A percentile compares a stretch with the other conserved stretches of the same genome.
Conservation (phyloP, 2,888 invertebrate genomes). For the Glaucopsyche alexis region DNA sequence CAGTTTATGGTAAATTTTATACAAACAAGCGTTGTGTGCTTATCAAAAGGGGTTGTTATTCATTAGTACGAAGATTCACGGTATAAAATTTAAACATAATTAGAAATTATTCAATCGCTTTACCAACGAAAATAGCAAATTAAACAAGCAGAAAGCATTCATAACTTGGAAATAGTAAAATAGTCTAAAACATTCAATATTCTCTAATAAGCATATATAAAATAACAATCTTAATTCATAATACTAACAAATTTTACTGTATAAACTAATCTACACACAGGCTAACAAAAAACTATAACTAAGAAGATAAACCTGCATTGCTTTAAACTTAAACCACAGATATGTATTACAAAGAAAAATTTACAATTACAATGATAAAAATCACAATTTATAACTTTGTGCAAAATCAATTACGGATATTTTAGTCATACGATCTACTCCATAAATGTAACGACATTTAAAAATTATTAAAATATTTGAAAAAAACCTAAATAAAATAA, state of each 20-base stretch:
- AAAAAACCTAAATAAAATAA: no score
- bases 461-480: no score
- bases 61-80: neutral
- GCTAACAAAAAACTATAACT: constrained; percentile 23
- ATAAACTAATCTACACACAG: constrained; percentile 21
- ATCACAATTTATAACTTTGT: no score
- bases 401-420: no score
- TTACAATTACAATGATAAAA: no score
- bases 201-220: constrained; percentile 7
- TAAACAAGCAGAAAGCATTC: constrained; percentile 7
- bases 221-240: constrained; percentile 4
- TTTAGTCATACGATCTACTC: no score
- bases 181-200: constrained; percentile 3
- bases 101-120: neutral
- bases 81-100: neutral
- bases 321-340: constrained; percentile 61
- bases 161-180: neutral
- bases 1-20: constrained; percentile 36
- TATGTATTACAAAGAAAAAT: constrained; percentile 54
- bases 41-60: neutral
- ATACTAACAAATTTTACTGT: constrained; percentile 23
- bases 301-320: neutral
- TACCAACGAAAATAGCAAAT: constrained; percentile 35
- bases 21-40: neutral
- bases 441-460: no score